Conservation (phyloP, 2,888 invertebrate genomes). For the Dorcus parallelipipedus region DNA sequence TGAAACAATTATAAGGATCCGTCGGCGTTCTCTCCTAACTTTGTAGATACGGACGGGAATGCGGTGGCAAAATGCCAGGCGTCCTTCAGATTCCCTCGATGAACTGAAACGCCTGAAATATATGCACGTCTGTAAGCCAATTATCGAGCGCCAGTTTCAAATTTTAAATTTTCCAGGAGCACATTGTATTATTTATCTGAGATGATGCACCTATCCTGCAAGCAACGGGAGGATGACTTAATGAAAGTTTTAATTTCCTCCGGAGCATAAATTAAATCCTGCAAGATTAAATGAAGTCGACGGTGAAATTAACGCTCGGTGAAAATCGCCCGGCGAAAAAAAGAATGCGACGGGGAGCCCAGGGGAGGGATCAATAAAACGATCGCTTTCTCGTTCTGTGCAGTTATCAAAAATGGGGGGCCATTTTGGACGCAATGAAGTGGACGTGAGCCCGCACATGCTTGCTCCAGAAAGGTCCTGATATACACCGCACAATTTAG, state of each 20-base stretch:
- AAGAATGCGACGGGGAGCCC: not conserved
- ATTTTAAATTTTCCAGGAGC: not conserved
- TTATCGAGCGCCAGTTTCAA: not conserved
- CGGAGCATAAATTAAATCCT: not conserved
- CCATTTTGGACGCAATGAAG: conserved; percentile 19
- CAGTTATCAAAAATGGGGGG: conserved; percentile 19
- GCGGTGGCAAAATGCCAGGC: not conserved
- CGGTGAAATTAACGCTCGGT: not conserved
- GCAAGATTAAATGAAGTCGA: not conserved
- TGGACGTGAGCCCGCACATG: conserved; percentile 8
- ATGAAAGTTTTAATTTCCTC: not conserved
- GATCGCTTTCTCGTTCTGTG: not conserved
- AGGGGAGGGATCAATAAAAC: not conserved
- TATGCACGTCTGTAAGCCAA: conserved; percentile 1
- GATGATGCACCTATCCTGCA: too few species aligned
- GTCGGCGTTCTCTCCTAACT: not conserved
- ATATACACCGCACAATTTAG: conserved; percentile 15
- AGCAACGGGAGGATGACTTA: too few species aligned
- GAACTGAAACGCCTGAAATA: not conserved
- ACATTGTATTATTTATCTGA: not conserved
- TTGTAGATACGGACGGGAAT: not conserved
- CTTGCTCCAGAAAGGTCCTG: conserved; percentile 10
- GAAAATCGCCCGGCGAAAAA: too few species aligned
- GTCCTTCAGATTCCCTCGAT: not conserved
- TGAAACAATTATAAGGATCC: conserved; percentile 16